These are phyloP conservation scores for Callyntrura guangdongensis DNA, from an alignment of 2,888 invertebrate species.

Conservation along the genomic window DNA sequence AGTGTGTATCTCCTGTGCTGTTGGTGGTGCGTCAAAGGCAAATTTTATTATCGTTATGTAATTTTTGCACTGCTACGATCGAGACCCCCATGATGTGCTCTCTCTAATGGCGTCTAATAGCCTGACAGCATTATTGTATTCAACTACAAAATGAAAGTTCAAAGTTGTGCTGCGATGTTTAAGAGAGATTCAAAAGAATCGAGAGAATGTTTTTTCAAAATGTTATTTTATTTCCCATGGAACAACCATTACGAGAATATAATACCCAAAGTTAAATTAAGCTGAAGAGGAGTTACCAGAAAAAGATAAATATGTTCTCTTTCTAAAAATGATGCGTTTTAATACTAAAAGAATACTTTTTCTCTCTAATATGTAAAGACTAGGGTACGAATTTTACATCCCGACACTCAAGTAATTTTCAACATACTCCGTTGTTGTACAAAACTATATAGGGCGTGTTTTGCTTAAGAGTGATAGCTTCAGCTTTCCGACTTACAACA, in stretches of 20 bases:
- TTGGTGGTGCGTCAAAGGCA: not conserved
- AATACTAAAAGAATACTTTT: not conserved
- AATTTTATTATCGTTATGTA: slow-evolving; percentile 15
- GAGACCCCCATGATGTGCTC: not conserved
- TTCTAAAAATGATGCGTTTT: not conserved
- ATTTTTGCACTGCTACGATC: not conserved
- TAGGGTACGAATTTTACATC: not conserved
- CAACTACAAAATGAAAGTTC: not conserved
- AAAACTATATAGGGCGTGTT: not conserved
- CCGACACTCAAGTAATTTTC: not conserved
- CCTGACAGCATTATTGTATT: no score
- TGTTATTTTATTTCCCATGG: not conserved
- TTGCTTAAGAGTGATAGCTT: slow-evolving; percentile 28
- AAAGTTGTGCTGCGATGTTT: no score
- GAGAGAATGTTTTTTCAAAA: not conserved
- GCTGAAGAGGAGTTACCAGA: slow-evolving; percentile 13
- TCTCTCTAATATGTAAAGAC: not conserved
- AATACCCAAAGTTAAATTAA: slow-evolving; percentile 1
- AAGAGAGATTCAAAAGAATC: not conserved
- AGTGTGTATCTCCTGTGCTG: slow-evolving; percentile 6
- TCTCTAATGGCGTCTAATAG: not conserved
- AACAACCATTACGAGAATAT: not conserved
- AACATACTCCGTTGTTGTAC: not conserved
- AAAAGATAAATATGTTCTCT: slow-evolving; percentile 24
- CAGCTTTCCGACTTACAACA: slow-evolving; percentile 42